Base-by-base conservation (phyloP, 2,888 invertebrate genomes). In the Temnothorax ravouxi region DNA sequence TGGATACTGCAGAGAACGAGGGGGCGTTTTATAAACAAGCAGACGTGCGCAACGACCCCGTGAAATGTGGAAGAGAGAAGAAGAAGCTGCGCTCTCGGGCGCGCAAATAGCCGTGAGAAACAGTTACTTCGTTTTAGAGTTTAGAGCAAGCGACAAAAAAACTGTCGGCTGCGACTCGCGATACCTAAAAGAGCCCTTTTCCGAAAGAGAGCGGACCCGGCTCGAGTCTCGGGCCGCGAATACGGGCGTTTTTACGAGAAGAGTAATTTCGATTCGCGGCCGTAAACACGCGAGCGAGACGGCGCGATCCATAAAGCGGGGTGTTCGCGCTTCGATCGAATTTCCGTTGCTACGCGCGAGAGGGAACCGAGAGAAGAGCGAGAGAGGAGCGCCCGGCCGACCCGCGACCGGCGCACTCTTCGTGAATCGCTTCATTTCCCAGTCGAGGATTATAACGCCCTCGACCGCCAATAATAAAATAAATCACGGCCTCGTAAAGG, bases 401-500 rank as follows among this genome's bases (percentile, higher is more conserved):
- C 29, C 66, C 47, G 34, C 79, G 29, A 18, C 29, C 66, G 66
- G 34, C 79, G 29, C 66, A 9, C 86, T 86, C 85, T 87, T 87
- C 89, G 87, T 89, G 90, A 92, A 92, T 93, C 92, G 92, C 92
- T 92, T 92, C 90, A 92, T 92, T 91, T 91, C 89, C 88, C 88
- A 87, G 88, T 84, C 88, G 86, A 87, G 88, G 87, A 91, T 91
- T 89, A 89, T 91, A 90, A 90, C 89, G 84, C 88, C 87, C 92
- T 90, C 89, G 89, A 83, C 86, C 87, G 86, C 87, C 90, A 88
- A 91, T 91, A 91, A 93, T 94, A 94, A 93, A 93, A 93, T 93
- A 94, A 94, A 94, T 94, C 94, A 93, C 92, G 80, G 88, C 86
- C 93, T 94, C 94, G 93, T 93, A 93, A 94, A 94, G 93, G 87